Conservation (phyloP, 2,888 invertebrate genomes). For the Meliscaeva auricollis region DNA sequence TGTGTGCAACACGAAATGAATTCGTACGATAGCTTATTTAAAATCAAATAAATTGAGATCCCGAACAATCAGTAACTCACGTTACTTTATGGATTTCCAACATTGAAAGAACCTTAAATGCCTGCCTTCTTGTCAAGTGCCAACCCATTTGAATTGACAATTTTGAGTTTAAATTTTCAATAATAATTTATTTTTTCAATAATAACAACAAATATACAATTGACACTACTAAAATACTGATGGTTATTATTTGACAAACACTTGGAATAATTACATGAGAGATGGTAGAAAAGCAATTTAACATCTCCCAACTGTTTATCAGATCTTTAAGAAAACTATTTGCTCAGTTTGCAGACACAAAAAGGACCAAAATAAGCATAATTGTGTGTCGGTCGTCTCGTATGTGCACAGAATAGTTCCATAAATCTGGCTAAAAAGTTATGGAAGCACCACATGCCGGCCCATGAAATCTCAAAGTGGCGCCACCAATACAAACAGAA, state of each 20-base stretch:
- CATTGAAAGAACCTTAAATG: no score
- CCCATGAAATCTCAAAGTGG: constrained; percentile 23
- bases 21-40: no score
- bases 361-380: constrained; percentile 15
- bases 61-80: no score
- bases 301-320: background rate
- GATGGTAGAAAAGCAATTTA: constrained; percentile 17
- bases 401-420: background rate
- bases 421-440: constrained; percentile 37
- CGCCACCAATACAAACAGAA: constrained; percentile 38
- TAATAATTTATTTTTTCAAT: no score
- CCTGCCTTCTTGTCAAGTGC: no score
- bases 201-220: no score
- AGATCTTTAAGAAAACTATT: background rate
- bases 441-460: background rate
- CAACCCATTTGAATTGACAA: no score
- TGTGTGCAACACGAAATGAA: no score
- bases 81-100: no score
- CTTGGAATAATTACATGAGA: background rate
- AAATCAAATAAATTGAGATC: no score
- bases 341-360: background rate
- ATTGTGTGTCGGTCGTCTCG: background rate
- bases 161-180: no score
- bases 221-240: background rate
- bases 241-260: no score